phyloP scores from a whole-genome alignment of 2,797 vertebrate species.

The Brotula barbata region DNA sequence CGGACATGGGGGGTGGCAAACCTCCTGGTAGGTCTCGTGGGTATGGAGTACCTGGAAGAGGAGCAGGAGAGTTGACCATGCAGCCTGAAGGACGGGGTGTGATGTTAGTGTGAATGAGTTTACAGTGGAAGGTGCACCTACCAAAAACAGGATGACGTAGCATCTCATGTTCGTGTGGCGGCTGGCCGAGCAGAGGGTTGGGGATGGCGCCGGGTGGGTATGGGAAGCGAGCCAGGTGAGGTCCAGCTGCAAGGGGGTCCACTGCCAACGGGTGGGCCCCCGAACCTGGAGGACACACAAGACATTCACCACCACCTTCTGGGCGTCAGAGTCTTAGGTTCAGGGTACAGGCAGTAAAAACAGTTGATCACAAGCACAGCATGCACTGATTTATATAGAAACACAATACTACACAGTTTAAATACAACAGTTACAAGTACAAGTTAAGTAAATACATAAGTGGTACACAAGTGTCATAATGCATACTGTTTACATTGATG shows the following conservation, averaged over 20 bases:
- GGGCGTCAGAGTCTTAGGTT: slow-evolving; percentile 75
- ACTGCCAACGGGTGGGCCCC: slow-evolving; percentile 91
- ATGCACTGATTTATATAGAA: slow-evolving; percentile 1
- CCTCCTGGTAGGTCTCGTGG: slow-evolving; percentile 91
- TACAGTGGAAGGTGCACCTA: slow-evolving; percentile 66
- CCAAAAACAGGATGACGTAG: slow-evolving; percentile 97
- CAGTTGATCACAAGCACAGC: slow-evolving; percentile 38
- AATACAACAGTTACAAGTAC: too few relatives aligned
- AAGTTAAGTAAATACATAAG: too few relatives aligned
- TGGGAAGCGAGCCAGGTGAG: slow-evolving; percentile 95
- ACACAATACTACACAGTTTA: too few relatives aligned
- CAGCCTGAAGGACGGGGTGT: background rate
- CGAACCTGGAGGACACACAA: slow-evolving; percentile 89
- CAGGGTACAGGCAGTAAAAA: slow-evolving; percentile 66
- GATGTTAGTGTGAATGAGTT: background rate
- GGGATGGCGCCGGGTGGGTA: slow-evolving; percentile 96
- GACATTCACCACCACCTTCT: slow-evolving; percentile 85
- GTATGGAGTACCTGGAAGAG: slow-evolving; percentile 87
- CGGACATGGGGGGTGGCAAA: slow-evolving; percentile 95
- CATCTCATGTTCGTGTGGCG: slow-evolving; percentile 98
- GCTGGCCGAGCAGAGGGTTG: slow-evolving; percentile 92
- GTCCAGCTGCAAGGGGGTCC: slow-evolving; percentile 90
- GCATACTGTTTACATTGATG: too few relatives aligned
- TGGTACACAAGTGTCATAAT: too few relatives aligned
- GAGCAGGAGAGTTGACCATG: slow-evolving; percentile 14